phyloP scores from a whole-genome alignment of 2,113 vertebrate genomes.

The Eurystomus gularis region DNA sequence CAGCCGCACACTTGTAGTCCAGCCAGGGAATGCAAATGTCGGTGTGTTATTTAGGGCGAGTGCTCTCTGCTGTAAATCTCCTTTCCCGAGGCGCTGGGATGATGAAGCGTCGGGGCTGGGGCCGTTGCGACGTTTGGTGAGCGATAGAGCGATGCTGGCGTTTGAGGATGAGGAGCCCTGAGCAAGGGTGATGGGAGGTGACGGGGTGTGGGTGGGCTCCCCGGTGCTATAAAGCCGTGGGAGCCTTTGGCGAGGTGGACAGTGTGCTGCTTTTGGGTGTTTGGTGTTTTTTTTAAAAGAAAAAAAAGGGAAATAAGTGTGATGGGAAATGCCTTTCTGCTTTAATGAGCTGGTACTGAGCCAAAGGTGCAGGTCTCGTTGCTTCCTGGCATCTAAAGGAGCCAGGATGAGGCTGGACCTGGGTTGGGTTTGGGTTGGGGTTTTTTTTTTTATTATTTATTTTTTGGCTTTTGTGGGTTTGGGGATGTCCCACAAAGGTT shows the following conservation, averaged over 20 bases:
- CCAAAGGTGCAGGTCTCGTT: rapidly evolving
- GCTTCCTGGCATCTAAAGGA: rapidly evolving
- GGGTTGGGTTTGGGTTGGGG: not conserved
- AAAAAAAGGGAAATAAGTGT: not conserved
- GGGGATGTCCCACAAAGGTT: not conserved
- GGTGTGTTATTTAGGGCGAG: not conserved
- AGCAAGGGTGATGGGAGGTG: rapidly evolving
- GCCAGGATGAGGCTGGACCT: not conserved
- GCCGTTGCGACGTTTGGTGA: rapidly evolving
- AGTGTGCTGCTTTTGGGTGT: not conserved
- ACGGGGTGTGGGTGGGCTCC: not conserved
- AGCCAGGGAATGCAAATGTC: not conserved
- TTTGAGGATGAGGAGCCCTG: rapidly evolving
- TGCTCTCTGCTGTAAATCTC: not conserved
- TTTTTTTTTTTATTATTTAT: not conserved
- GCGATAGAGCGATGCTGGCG: rapidly evolving
- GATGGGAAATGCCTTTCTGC: not conserved
- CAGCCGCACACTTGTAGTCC: rapidly evolving
- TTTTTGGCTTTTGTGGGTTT: not conserved
- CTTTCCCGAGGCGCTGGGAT: rapidly evolving
- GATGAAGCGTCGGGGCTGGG: rapidly evolving
- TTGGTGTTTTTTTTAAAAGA: not conserved
- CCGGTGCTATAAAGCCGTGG: rapidly evolving
- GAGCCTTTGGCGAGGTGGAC: rapidly evolving
- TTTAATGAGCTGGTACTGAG: not conserved